phyloP scores from a whole-genome alignment of 2,888 invertebrate genomes.

The Drosophila flavopinicola region DNA sequence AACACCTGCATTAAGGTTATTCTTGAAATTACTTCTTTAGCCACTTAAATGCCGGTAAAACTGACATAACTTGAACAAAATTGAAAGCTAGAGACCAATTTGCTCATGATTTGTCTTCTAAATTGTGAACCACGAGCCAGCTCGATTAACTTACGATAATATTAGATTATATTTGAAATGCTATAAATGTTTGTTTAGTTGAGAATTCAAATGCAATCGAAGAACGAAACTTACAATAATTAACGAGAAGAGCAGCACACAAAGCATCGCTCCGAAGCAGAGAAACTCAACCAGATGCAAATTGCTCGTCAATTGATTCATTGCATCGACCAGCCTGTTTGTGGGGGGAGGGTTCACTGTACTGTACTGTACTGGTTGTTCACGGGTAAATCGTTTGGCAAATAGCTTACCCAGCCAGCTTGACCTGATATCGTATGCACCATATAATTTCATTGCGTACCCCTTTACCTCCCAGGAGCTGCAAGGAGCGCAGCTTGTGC shows the following conservation, averaged over 20 bases:
- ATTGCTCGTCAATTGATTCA: slow-evolving; percentile 64
- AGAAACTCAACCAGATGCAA: slow-evolving; percentile 69
- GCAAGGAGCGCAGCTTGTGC: slow-evolving; percentile 62
- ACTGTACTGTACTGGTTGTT: not conserved
- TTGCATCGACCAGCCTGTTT: slow-evolving; percentile 44
- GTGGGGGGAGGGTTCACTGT: not conserved
- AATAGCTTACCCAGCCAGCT: slow-evolving; percentile 67
- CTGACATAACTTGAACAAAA: too few species aligned
- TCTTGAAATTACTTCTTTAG: too few species aligned
- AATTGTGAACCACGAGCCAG: too few species aligned
- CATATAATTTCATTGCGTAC: slow-evolving; percentile 60
- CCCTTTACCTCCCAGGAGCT: slow-evolving; percentile 24
- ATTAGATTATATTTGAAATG: too few species aligned
- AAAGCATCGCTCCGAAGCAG: slow-evolving; percentile 77
- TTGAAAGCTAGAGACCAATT: too few species aligned
- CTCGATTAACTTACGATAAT: too few species aligned
- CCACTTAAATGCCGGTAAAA: too few species aligned
- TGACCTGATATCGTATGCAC: slow-evolving; percentile 78
- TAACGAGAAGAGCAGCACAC: slow-evolving; percentile 78
- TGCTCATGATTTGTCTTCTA: too few species aligned
- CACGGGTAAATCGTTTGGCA: not conserved
- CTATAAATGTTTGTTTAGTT: too few species aligned
- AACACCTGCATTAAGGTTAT: too few species aligned
- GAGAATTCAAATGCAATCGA: too few species aligned
- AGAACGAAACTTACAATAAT: slow-evolving; percentile 61